A percentile compares a stretch with the other conserved stretches of the same genome.
phyloP scores from a whole-genome alignment of 2,797 vertebrate genomes.

The Coregonus suidteri region DNA sequence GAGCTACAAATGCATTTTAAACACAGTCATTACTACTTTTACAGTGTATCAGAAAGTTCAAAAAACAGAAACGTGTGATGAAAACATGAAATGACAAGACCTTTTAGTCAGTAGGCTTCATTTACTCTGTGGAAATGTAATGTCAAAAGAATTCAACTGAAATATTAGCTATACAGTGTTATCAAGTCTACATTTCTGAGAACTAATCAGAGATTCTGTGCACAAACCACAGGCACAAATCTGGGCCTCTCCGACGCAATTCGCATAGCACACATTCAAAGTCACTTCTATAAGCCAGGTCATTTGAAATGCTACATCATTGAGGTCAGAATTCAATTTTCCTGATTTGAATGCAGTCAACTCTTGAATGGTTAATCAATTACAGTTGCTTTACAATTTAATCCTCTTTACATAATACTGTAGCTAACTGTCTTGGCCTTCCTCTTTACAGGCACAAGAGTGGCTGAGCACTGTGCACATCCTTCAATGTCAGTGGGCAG shows the following conservation, averaged over 20 bases:
- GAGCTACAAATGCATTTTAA: background rate
- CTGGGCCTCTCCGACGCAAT: background rate
- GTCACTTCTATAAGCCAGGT: slow-evolving; percentile 14
- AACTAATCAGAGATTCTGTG: slow-evolving; percentile 17
- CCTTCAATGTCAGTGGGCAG: slow-evolving; percentile 17
- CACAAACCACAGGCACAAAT: slow-evolving; percentile 7
- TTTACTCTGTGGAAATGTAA: background rate
- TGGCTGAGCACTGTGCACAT: slow-evolving; percentile 17
- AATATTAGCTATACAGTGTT: background rate
- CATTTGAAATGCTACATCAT: slow-evolving; percentile 29
- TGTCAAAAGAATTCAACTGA: background rate
- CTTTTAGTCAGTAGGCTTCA: background rate
- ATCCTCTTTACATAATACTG: slow-evolving; percentile 27
- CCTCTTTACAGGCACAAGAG: background rate
- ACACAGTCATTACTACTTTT: background rate
- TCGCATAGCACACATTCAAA: slow-evolving; percentile 18
- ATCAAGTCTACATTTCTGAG: slow-evolving; percentile 3
- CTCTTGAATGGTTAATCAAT: slow-evolving; percentile 43
- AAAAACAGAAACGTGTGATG: background rate
- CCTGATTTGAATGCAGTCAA: slow-evolving; percentile 26
- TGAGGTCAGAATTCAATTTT: slow-evolving; percentile 33
- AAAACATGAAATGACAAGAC: background rate
- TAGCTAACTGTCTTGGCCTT: slow-evolving; percentile 8
- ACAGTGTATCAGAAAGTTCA: background rate
- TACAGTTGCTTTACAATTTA: slow-evolving; percentile 35